Conservation (phyloP, 2,888 invertebrate genomes). For the Leptopilina syphax region DNA sequence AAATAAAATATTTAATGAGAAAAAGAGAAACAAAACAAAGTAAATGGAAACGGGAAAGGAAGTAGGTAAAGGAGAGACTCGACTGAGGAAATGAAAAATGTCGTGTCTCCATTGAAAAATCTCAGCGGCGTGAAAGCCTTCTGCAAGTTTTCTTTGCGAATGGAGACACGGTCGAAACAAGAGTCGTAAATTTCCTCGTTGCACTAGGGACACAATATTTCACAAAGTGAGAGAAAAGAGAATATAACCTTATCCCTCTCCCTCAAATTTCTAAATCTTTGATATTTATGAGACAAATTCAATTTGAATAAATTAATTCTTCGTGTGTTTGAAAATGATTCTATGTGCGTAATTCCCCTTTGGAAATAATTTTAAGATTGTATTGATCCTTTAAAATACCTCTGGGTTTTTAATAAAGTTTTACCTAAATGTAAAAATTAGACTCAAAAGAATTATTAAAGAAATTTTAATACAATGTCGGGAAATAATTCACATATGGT, state of each 20-base stretch:
- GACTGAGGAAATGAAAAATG: slow-evolving; percentile 57
- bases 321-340: neutral
- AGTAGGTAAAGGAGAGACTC: slow-evolving; percentile 19
- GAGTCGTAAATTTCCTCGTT: slow-evolving; percentile 64
- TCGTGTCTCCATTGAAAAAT: slow-evolving; percentile 62
- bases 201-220: slow-evolving; percentile 57
- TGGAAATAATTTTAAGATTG: too few relatives aligned
- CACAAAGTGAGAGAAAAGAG: slow-evolving; percentile 56
- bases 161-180: slow-evolving; percentile 61
- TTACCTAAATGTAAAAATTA: too few relatives aligned
- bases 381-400: too few relatives aligned
- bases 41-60: slow-evolving; percentile 6
- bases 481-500: too few relatives aligned
- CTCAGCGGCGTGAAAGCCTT: slow-evolving; percentile 55
- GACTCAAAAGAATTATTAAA: too few relatives aligned
- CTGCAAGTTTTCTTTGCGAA: slow-evolving; percentile 49
- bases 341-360: too few relatives aligned
- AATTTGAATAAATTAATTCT: neutral
- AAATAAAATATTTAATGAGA: slow-evolving; percentile 4
- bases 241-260: too few relatives aligned
- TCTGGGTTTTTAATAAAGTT: too few relatives aligned
- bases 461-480: too few relatives aligned
- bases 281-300: neutral
- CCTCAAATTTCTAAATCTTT: neutral
- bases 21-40: neutral